phyloP scores from a whole-genome alignment of 30 jellyfish, hydroid and myxozoan genomes.

The Aurelia sp. region DNA sequence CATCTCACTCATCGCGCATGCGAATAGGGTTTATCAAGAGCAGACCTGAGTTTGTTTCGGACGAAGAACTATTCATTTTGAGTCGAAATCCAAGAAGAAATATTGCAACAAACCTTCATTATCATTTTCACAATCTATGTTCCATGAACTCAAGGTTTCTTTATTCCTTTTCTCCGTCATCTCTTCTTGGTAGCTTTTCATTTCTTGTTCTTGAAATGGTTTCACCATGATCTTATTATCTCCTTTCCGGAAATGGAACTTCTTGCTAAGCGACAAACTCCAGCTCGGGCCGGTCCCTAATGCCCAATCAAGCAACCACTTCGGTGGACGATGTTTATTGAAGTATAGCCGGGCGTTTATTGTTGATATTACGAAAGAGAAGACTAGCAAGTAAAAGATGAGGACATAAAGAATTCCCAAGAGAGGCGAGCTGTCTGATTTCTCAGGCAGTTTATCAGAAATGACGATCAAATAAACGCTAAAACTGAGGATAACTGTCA shows the following conservation, averaged over 20 bases:
- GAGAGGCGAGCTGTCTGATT: slow-evolving; percentile 80
- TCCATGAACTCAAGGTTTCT: no score
- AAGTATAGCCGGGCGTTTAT: slow-evolving; percentile 48
- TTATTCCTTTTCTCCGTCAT: no score
- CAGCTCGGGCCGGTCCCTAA: slow-evolving; percentile 1
- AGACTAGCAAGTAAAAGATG: slow-evolving; percentile 56
- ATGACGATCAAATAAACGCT: slow-evolving; percentile 88
- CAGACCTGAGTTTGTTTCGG: no score
- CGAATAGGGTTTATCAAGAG: no score
- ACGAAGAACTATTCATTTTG: no score
- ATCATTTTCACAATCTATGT: no score
- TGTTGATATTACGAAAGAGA: slow-evolving; percentile 54
- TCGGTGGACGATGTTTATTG: slow-evolving; percentile 54
- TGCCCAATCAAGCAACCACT: slow-evolving; percentile 49
- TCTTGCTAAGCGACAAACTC: neutral
- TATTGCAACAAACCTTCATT: no score
- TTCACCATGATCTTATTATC: slow-evolving; percentile 3
- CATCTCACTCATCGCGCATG: no score
- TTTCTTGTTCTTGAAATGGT: neutral
- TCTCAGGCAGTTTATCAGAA: slow-evolving; percentile 85
- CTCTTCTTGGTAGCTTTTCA: no score
- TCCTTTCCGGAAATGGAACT: neutral
- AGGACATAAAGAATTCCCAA: slow-evolving; percentile 74
- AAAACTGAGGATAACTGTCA: slow-evolving; percentile 84
- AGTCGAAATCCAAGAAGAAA: no score